Conservation (phyloP, 2,888 invertebrate genomes). For the Digitonthophagus gazella region DNA sequence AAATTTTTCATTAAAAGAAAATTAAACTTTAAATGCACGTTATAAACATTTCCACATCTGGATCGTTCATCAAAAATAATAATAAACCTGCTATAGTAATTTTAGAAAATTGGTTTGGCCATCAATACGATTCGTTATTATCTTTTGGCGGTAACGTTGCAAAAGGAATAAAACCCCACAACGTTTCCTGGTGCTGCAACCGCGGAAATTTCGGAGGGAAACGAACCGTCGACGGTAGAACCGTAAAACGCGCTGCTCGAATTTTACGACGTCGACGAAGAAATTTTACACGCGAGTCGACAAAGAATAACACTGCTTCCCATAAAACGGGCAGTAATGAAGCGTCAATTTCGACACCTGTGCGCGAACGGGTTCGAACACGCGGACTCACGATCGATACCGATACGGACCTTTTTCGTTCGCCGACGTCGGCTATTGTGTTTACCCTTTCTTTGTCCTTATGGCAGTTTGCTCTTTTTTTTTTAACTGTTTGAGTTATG, state of each 20-base stretch:
- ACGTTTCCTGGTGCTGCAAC: not conserved
- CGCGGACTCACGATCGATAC: not conserved
- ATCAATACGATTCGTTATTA: too few relatives aligned
- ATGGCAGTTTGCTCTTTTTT: too few relatives aligned
- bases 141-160: too few relatives aligned
- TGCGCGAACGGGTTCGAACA: not conserved
- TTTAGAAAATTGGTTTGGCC: too few relatives aligned
- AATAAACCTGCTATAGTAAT: too few relatives aligned
- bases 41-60: too few relatives aligned
- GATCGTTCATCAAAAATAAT: too few relatives aligned
- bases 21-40: too few relatives aligned
- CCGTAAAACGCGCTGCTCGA: not conserved
- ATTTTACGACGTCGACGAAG: not conserved
- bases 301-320: not conserved
- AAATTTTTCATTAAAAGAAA: too few relatives aligned
- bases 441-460: not conserved
- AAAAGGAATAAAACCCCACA: not conserved
- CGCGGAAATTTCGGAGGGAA: not conserved
- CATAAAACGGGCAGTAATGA: conserved; percentile 4
- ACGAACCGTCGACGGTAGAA: not conserved
- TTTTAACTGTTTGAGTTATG: too few relatives aligned
- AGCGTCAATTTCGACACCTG: conserved; percentile 16
- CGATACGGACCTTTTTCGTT: not conserved
- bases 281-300: not conserved
- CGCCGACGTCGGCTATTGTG: not conserved